Evolutionary conservation across 2,113 vertebrate species (phyloP).

Genomic region (Ammospiza caudacuta): DNA sequence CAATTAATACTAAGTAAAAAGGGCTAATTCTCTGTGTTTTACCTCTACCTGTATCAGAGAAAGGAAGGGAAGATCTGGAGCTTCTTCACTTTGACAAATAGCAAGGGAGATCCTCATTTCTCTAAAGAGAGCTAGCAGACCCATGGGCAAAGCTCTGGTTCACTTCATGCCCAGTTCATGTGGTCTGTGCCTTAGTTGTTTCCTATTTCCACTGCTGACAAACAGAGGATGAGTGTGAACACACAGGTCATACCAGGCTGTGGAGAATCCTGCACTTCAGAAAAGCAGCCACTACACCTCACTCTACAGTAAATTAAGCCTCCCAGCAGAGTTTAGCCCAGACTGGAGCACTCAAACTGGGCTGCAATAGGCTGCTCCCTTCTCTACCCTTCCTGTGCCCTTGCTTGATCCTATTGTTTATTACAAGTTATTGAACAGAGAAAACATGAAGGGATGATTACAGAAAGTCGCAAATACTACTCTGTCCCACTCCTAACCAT

Average conservation of each 20-base stretch:
- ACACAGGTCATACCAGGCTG: not conserved
- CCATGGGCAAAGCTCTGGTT: not conserved
- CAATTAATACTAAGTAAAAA: not conserved
- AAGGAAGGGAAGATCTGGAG: not conserved
- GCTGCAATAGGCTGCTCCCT: not conserved
- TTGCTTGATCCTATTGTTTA: not conserved
- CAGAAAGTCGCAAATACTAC: not conserved
- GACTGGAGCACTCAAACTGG: not conserved
- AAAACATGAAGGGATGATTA: not conserved
- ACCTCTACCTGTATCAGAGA: not conserved
- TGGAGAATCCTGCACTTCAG: not conserved
- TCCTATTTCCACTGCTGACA: not conserved
- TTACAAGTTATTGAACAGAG: not conserved
- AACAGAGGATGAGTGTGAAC: not conserved
- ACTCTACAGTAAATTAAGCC: not conserved
- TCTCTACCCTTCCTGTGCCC: not conserved
- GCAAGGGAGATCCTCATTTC: not conserved
- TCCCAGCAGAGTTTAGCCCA: not conserved
- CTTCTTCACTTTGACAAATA: not conserved
- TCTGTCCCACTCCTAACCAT: not conserved
- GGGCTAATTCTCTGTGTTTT: not conserved
- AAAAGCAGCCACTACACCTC: not conserved
- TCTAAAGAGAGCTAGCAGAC: not conserved
- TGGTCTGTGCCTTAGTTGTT: not conserved
- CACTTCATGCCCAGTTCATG: rapidly evolving